Base-by-base conservation (phyloP, 2,888 invertebrate genomes). In the Athrips mouffetella region DNA sequence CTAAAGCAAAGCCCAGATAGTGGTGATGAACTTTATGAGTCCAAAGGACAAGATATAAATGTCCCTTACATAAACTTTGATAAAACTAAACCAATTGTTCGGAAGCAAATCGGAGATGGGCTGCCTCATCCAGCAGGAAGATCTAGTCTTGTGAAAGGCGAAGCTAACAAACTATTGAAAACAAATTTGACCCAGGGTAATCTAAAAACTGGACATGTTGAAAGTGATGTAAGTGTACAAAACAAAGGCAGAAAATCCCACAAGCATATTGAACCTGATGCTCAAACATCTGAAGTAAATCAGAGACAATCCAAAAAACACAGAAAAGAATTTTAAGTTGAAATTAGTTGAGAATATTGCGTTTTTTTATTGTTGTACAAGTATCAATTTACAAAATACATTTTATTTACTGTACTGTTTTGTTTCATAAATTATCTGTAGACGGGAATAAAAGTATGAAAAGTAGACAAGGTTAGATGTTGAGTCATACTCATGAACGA, bases 31-130 rank as follows among this genome's bases (percentile, higher is more conserved):
- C 62, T 60, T 30, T 48, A 61, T 29, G 75, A 73, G 46, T 50
- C 58, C 35, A 71, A 63, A 54, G 51, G 60, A 41, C 73, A 73
- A 53, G 50, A 67, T 21, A 62, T 78, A 1, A 68, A 70, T 66
- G 77, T 85, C 4, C 65, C 78, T 2, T 80, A 86, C 70, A 76
- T 87, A 13, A 73, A 85, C 54, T 85, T 87, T 65, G 81, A 86
- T 48, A 86, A 85, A 66, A 85, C 82, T 18, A 86, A 80, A 57
- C 83, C 85, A 31, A 63, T 66, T 45, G 53, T 55, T 41, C 70
- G 69, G 45, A 80, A 75, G 55, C 71, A 70, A 58, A 69, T 63
- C 52, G 74, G 67, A 21, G 76, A 78, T 63, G 73, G 67, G 37
- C 50, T 62, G 45, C 58, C 65, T 48, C 58, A 65, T 41, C 47